Percentiles rank a stretch among this genome's conserved stretches.
These are phyloP conservation scores for Hiodon alosoides DNA, from an alignment of 2,113 vertebrate species.

Conservation along the genomic window DNA sequence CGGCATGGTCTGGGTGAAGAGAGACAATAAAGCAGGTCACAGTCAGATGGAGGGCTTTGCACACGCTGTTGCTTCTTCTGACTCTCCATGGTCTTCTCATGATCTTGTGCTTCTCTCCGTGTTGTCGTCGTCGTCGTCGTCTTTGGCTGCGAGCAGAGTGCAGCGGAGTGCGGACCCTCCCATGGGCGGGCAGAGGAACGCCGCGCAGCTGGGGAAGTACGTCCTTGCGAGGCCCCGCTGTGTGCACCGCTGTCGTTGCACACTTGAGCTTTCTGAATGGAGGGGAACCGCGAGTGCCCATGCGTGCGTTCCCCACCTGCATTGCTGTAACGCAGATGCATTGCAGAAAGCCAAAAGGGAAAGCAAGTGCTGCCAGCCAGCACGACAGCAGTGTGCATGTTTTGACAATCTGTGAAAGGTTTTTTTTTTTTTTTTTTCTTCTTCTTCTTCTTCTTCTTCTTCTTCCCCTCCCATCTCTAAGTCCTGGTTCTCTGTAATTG, in stretches of 20 bases:
- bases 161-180: conserved; percentile 53
- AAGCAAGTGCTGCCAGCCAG: conserved; percentile 3
- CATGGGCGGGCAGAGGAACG: conserved; percentile 61
- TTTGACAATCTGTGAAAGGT: conserved; percentile 28
- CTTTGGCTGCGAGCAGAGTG: conserved; percentile 52
- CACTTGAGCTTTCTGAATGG: conserved; percentile 50
- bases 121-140: conserved; percentile 21
- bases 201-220: conserved; percentile 64
- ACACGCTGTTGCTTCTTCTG: conserved; percentile 27
- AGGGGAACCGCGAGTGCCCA: conserved; percentile 46
- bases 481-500: conserved; percentile 17
- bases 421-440: too few species aligned
- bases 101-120: conserved; percentile 43
- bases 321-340: conserved; percentile 23
- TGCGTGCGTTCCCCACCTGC: conserved; percentile 46
- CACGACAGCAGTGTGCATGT: conserved; percentile 54
- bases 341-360: conserved; percentile 45
- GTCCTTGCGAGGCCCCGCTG: conserved; percentile 47
- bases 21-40: neutral
- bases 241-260: conserved; percentile 46
- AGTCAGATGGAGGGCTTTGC: neutral
- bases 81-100: conserved; percentile 37
- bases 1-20: neutral
- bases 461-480: neutral
- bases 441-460: neutral